These are phyloP conservation scores for Syritta pipiens DNA, from an alignment of 2,888 invertebrate genomes.

Conservation along the genomic window DNA sequence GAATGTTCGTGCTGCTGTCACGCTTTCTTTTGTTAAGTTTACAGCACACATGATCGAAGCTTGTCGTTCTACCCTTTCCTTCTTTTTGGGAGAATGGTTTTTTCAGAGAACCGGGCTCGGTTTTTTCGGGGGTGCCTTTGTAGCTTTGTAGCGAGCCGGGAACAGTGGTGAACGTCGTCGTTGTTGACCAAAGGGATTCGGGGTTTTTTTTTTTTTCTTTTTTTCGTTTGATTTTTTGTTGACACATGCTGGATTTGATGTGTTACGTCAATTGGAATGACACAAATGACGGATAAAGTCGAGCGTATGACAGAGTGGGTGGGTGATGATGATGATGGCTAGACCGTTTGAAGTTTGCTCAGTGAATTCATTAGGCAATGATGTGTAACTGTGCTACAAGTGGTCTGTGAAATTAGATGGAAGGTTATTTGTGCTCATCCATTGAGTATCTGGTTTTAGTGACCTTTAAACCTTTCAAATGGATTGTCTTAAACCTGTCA, in stretches of 20 bases:
- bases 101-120: conserved; percentile 27
- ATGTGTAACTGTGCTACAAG: conserved; percentile 34
- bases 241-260: conserved; percentile 34
- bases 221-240: conserved; percentile 26
- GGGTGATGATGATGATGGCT: too few relatives aligned
- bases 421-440: too few relatives aligned
- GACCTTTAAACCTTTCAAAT: too few relatives aligned
- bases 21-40: conserved; percentile 52
- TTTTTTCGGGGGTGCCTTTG: conserved; percentile 14
- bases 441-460: too few relatives aligned
- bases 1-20: conserved; percentile 39
- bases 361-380: conserved; percentile 9
- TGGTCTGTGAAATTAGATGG: too few relatives aligned
- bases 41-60: conserved; percentile 25
- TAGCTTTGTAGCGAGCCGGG: background rate
- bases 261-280: conserved; percentile 54
- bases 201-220: conserved; percentile 29
- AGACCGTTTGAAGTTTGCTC: conserved; percentile 28
- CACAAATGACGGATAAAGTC: conserved; percentile 26
- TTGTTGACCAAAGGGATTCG: conserved; percentile 36
- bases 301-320: conserved; percentile 3
- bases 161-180: conserved; percentile 20
- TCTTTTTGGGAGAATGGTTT: conserved; percentile 16
- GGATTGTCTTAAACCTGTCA: too few relatives aligned
- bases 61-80: conserved; percentile 24